Percentiles rank a stretch among this genome's conserved stretches.
Conservation (phyloP, 2,888 invertebrate genomes). For the Camptogramma bilineatum region DNA sequence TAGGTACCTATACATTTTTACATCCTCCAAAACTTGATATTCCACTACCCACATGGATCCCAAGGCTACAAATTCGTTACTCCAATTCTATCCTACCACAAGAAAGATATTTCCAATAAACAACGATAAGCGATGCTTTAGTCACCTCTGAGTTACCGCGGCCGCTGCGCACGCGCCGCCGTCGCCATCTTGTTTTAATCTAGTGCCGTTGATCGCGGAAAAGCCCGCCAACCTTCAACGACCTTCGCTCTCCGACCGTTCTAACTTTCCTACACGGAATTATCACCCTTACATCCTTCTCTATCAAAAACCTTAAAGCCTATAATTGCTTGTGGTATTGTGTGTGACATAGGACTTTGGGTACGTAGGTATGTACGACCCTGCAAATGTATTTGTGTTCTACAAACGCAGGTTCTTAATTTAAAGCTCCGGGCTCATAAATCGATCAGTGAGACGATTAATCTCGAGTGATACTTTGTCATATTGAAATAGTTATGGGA, state of each 20-base stretch:
- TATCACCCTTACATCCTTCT: slow-evolving; percentile 46
- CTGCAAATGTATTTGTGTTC: slow-evolving; percentile 68
- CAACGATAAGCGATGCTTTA: slow-evolving; percentile 69
- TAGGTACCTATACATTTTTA: not conserved
- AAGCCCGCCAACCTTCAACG: slow-evolving; percentile 85
- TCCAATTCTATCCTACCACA: slow-evolving; percentile 28
- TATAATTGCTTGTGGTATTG: slow-evolving; percentile 43
- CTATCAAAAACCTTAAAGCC: slow-evolving; percentile 23
- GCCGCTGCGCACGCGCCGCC: slow-evolving; percentile 80
- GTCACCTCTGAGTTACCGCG: slow-evolving; percentile 63
- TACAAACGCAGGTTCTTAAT: slow-evolving; percentile 70
- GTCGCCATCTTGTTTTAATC: slow-evolving; percentile 84
- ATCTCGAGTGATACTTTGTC: slow-evolving; percentile 74
- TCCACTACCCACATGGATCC: not conserved
- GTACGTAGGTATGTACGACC: slow-evolving; percentile 49
- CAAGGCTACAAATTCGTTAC: not conserved
- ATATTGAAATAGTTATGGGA: slow-evolving; percentile 59
- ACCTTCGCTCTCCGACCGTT: slow-evolving; percentile 84
- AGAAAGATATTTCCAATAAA: slow-evolving; percentile 45
- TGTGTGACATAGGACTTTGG: slow-evolving; percentile 45
- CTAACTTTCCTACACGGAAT: slow-evolving; percentile 58
- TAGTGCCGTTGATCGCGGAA: slow-evolving; percentile 85
- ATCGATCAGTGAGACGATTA: slow-evolving; percentile 68
- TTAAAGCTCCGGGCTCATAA: slow-evolving; percentile 72
- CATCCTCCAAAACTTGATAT: not conserved